Evolutionary conservation across 2,797 vertebrate genomes (phyloP).

Genomic region (Rhinichthys osculus): DNA sequence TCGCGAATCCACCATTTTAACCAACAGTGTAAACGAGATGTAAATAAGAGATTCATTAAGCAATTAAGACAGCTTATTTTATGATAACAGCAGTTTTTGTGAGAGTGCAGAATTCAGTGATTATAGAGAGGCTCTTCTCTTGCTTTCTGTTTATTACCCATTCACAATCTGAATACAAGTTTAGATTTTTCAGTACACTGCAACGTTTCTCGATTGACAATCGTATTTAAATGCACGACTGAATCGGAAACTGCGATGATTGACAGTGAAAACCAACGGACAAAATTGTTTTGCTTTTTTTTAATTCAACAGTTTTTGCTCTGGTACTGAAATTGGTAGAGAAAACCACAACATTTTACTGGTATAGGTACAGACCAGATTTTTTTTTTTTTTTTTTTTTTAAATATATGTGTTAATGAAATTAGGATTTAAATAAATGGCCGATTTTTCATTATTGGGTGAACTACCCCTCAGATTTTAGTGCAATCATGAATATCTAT

Average conservation of each 20-base stretch:
- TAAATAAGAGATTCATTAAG: neutral
- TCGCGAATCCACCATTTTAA: no score
- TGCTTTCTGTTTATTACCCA: neutral
- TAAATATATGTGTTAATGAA: neutral
- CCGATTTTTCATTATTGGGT: neutral
- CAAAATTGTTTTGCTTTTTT: no score
- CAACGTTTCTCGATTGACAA: no score
- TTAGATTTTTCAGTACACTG: neutral
- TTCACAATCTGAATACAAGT: neutral
- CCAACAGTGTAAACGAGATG: neutral
- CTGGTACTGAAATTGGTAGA: no score
- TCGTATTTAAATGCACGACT: no score
- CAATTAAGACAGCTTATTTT: neutral
- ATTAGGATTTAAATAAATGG: neutral
- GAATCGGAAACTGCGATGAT: no score
- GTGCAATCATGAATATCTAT: neutral
- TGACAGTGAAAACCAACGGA: no score
- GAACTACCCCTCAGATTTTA: neutral
- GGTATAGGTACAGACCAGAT: no score
- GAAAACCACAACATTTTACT: no score
- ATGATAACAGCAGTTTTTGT: neutral
- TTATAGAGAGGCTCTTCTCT: neutral
- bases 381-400: no score
- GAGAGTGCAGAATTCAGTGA: neutral
- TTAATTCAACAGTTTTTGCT: no score